These are phyloP conservation scores for Phaetusa simplex DNA, from an alignment of 2,113 vertebrate genomes.

Conservation along the genomic window DNA sequence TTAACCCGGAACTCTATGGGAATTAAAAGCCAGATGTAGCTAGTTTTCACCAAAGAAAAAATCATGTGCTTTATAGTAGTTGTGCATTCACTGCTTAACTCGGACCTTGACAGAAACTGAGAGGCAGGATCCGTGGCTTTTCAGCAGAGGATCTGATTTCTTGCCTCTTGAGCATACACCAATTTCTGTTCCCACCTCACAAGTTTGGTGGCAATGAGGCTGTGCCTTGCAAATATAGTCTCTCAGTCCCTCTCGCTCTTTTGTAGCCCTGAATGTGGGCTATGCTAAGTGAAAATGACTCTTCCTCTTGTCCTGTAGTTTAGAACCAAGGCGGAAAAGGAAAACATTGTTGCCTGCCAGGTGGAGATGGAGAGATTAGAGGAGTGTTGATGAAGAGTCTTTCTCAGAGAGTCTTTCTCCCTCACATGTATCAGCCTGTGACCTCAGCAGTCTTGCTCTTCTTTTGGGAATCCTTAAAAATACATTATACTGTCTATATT, in stretches of 20 bases:
- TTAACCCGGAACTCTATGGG: background rate
- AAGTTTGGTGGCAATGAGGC: background rate
- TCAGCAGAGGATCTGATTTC: background rate
- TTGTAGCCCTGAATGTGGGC: background rate
- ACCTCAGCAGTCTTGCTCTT: background rate
- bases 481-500: background rate
- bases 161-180: background rate
- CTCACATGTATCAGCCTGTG: background rate
- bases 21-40: background rate
- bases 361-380: background rate
- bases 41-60: background rate
- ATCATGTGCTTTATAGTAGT: background rate
- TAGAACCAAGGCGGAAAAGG: background rate
- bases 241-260: background rate
- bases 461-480: background rate
- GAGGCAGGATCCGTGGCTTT: background rate
- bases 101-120: background rate
- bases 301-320: background rate
- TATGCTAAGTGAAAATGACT: background rate
- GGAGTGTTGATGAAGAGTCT: background rate
- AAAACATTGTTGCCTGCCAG: background rate
- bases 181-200: background rate
- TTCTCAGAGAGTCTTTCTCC: background rate
- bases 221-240: background rate
- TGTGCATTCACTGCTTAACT: background rate